Evolutionary conservation across 1,140 invertebrate species (phyloP).

Genomic region (Dinothrombium tinctorium): DNA sequence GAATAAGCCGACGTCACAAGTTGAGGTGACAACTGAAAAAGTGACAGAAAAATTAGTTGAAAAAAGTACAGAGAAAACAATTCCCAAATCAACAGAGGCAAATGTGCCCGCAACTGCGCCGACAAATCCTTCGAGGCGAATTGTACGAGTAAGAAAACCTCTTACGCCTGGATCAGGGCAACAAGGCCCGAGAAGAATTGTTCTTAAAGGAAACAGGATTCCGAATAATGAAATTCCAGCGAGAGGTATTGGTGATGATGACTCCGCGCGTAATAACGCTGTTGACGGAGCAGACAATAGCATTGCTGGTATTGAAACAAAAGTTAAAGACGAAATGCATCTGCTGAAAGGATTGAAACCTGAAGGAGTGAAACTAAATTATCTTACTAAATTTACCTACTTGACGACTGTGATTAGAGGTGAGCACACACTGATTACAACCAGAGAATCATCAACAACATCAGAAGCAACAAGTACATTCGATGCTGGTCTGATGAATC

Average conservation of each 20-base stretch:
- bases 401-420: slow-evolving; percentile 13
- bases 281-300: not conserved
- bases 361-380: slow-evolving; percentile 7
- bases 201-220: not conserved
- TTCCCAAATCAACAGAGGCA: not conserved
- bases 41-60: too few relatives aligned
- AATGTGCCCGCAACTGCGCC: not conserved
- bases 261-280: slow-evolving; percentile 1
- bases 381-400: slow-evolving; percentile 13
- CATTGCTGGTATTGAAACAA: not conserved
- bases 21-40: too few relatives aligned
- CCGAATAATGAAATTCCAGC: not conserved
- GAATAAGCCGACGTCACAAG: too few relatives aligned
- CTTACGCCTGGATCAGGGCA: not conserved
- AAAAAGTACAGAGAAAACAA: too few relatives aligned
- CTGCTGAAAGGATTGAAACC: not conserved
- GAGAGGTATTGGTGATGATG: not conserved
- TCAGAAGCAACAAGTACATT: slow-evolving; percentile 6
- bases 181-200: not conserved
- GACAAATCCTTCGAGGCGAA: not conserved
- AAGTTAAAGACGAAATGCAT: not conserved
- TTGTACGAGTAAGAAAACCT: not conserved
- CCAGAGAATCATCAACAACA: slow-evolving; percentile 8
- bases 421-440: slow-evolving; percentile 9
- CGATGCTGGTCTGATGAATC: slow-evolving; percentile 8